phyloP scores from a whole-genome alignment of 2,888 invertebrate genomes.

The Chirona hameri region DNA sequence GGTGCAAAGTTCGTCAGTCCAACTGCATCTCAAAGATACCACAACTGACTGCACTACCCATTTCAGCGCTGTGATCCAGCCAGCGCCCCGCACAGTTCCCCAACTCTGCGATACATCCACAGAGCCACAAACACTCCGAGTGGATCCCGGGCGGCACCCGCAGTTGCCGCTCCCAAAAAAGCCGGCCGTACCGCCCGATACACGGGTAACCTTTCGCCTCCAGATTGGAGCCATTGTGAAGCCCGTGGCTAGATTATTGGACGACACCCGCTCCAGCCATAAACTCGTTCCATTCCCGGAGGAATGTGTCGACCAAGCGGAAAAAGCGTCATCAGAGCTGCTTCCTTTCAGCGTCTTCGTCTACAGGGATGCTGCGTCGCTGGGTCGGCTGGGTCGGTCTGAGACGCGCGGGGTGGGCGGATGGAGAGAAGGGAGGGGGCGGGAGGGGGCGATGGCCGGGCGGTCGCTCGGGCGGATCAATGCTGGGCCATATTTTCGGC shows the following conservation, averaged over 20 bases:
- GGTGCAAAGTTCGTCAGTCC: no score
- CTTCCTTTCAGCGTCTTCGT: no score
- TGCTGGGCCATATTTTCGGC: constrained; percentile 24
- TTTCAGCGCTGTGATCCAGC: no score
- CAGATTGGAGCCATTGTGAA: not conserved
- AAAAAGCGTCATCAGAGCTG: not conserved
- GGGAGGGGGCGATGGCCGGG: not conserved
- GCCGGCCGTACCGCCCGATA: not conserved
- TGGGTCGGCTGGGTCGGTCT: not conserved
- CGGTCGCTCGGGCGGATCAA: not conserved
- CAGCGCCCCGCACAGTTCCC: no score
- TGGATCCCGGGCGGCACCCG: no score
- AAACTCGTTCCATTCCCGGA: not conserved
- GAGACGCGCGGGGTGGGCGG: not conserved
- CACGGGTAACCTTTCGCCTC: constrained; percentile 3
- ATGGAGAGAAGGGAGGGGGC: not conserved
- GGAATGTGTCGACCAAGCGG: not conserved
- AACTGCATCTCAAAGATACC: no score
- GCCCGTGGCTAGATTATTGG: not conserved
- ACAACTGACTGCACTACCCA: no score
- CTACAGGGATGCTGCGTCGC: not conserved
- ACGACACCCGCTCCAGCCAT: not conserved
- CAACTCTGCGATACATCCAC: no score
- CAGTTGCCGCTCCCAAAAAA: not conserved
- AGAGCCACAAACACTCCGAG: no score